phyloP scores from a whole-genome alignment of 2,113 vertebrate species.

The Gasterosteus aculeatus region DNA sequence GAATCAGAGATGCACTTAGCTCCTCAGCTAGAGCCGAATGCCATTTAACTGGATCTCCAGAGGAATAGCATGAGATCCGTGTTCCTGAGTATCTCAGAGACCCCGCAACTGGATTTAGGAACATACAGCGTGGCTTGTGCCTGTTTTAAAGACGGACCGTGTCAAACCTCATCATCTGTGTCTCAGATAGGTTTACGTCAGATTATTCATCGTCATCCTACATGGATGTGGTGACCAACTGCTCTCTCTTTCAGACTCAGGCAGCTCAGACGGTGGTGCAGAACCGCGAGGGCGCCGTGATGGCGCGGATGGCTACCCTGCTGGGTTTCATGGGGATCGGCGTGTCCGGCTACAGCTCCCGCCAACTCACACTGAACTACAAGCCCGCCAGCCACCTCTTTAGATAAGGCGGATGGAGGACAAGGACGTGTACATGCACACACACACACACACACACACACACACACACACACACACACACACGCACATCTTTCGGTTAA shows the following conservation, averaged over 20 bases:
- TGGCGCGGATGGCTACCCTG: conserved; percentile 78
- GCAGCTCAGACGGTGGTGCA: conserved; percentile 78
- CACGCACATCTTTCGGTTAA: neutral
- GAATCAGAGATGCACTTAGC: conserved; percentile 38
- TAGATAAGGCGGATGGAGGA: conserved; percentile 54
- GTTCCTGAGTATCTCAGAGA: conserved; percentile 41
- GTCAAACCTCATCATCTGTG: conserved; percentile 35
- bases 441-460: conserved; percentile 4
- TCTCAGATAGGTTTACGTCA: conserved; percentile 17
- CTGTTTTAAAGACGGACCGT: conserved; percentile 21
- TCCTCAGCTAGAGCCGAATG: conserved; percentile 53
- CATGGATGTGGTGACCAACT: conserved; percentile 30
- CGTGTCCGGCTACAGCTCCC: conserved; percentile 86
- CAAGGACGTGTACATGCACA: neutral
- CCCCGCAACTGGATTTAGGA: conserved; percentile 34
- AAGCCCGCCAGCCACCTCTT: conserved; percentile 75
- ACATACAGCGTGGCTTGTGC: neutral
- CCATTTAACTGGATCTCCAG: conserved; percentile 68
- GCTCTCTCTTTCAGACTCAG: conserved; percentile 81
- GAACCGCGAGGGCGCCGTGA: conserved; percentile 70
- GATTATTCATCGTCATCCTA: conserved; percentile 11
- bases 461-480: neutral
- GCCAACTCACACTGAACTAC: conserved; percentile 82
- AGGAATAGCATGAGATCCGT: conserved; percentile 26
- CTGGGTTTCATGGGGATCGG: conserved; percentile 84